Conservation (phyloP, 1,140 invertebrate genomes). For the Brachionus koreanus region DNA sequence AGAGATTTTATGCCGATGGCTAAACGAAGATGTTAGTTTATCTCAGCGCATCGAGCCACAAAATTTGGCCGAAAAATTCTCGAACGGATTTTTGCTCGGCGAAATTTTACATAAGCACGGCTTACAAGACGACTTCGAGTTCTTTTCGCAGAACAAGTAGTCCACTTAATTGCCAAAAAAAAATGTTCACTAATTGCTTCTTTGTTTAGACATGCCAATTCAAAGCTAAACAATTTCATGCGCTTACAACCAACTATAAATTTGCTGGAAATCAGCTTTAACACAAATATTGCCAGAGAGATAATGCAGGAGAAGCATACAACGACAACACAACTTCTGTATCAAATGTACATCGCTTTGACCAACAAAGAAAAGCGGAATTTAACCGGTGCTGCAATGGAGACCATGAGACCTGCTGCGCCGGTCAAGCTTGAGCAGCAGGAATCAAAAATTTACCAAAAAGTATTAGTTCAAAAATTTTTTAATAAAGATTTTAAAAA, state of each 20-base stretch:
- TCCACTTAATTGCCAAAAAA: background rate
- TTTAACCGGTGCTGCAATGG: conserved; percentile 58
- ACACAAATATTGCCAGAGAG: conserved; percentile 56
- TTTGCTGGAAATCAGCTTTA: conserved; percentile 56
- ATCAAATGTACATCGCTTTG: conserved; percentile 58
- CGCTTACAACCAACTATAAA: conserved; percentile 55
- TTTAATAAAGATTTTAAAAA: background rate
- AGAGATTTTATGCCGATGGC: conserved; percentile 56
- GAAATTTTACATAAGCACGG: conserved; percentile 58
- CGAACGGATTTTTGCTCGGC: conserved; percentile 57
- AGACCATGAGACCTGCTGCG: conserved; percentile 57
- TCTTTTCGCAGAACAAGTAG: conserved; percentile 58
- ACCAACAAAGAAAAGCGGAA: conserved; percentile 57
- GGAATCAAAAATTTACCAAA: conserved; percentile 55
- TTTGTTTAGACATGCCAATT: conserved; percentile 52
- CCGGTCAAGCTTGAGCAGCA: conserved; percentile 55
- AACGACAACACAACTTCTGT: conserved; percentile 55
- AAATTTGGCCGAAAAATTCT: conserved; percentile 49
- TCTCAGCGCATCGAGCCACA: conserved; percentile 52
- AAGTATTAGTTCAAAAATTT: conserved; percentile 49
- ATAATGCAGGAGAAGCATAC: conserved; percentile 58
- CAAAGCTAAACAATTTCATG: conserved; percentile 59
- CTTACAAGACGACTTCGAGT: conserved; percentile 58
- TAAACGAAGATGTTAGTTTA: conserved; percentile 55
- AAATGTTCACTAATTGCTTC: background rate